phyloP scores from a whole-genome alignment of 1,140 invertebrate genomes.

The Sycophila sp. region DNA sequence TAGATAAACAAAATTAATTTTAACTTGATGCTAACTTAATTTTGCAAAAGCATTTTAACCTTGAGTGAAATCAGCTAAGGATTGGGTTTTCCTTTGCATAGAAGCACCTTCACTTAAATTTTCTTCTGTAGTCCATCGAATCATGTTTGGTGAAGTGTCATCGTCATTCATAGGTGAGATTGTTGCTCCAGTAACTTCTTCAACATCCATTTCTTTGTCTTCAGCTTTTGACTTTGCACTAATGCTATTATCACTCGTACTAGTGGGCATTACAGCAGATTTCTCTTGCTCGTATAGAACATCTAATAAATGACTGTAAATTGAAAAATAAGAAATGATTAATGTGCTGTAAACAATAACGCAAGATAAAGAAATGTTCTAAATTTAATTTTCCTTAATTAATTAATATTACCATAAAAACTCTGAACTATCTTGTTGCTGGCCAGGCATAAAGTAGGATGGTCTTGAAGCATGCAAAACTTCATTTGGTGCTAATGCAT shows the following conservation, averaged over 20 bases:
- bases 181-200: constrained; percentile 30
- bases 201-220: constrained; percentile 45
- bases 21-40: constrained; percentile 18
- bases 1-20: too few species aligned
- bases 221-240: constrained; percentile 48
- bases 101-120: constrained; percentile 58
- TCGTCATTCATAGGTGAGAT: constrained; percentile 25
- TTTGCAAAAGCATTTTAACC: constrained; percentile 46
- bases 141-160: constrained; percentile 41
- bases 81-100: constrained; percentile 60
- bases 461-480: constrained; percentile 76
- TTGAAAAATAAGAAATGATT: constrained; percentile 7
- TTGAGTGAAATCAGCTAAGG: constrained; percentile 60
- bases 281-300: constrained; percentile 78
- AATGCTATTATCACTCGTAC: constrained; percentile 40
- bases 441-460: constrained; percentile 77
- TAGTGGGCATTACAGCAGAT: constrained; percentile 39
- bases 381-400: too few species aligned
- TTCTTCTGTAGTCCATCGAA: constrained; percentile 65
- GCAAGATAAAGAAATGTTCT: too few species aligned
- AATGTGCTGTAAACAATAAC: constrained; percentile 1
- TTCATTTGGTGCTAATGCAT: constrained; percentile 74
- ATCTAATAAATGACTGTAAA: constrained; percentile 71
- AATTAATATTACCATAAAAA: constrained; percentile 80
- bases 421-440: constrained; percentile 90